Percentiles rank a stretch among this genome's conserved stretches.
phyloP scores from a whole-genome alignment of 2,113 vertebrate genomes.

The Anarhynchus alexandrinus region DNA sequence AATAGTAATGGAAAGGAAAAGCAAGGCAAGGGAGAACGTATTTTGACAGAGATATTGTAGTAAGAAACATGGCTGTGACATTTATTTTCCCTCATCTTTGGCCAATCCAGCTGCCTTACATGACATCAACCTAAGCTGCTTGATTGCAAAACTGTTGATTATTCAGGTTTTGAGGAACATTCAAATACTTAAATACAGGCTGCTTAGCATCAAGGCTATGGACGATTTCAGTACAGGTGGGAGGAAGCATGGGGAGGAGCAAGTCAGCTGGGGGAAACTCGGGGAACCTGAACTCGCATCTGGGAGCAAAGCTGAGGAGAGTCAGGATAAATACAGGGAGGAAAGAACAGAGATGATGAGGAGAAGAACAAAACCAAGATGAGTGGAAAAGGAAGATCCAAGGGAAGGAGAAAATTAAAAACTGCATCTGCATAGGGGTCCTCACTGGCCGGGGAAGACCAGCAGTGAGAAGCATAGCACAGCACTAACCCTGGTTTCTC shows the following conservation, averaged over 20 bases:
- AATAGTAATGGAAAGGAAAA: neutral
- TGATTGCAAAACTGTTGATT: neutral
- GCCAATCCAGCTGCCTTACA: neutral
- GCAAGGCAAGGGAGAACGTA: neutral
- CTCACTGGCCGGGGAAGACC: neutral
- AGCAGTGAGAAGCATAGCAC: accelerated
- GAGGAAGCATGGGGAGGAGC: neutral
- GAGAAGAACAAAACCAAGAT: neutral
- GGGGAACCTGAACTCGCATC: neutral
- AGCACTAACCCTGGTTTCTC: neutral
- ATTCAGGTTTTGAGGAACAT: neutral
- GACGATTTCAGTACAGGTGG: neutral
- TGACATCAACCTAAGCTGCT: neutral
- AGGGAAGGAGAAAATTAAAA: neutral
- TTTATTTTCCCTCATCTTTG: neutral
- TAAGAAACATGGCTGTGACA: neutral
- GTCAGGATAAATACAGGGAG: neutral
- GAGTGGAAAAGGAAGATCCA: neutral
- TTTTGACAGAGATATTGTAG: neutral
- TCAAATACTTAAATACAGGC: neutral
- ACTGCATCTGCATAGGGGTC: accelerated
- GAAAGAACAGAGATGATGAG: neutral
- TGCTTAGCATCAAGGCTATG: neutral
- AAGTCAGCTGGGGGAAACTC: accelerated
- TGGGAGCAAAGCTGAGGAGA: neutral